Evolutionary conservation across 1,140 invertebrate genomes (phyloP).

Genomic region (Pseudomyrmex cubaensis): DNA sequence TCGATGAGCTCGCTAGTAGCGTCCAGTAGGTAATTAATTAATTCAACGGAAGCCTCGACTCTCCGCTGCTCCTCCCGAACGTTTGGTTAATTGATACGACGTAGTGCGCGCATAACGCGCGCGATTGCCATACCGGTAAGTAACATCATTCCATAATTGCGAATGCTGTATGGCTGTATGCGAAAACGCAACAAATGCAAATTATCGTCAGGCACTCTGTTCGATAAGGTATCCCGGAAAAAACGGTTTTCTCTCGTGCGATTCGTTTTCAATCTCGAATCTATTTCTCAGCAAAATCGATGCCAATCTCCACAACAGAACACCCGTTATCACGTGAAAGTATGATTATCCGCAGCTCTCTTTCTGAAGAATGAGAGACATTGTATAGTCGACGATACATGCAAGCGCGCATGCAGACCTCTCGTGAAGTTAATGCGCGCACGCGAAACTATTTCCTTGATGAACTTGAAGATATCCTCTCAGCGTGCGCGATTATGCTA

Average conservation of each 20-base stretch:
- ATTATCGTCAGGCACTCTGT: background rate
- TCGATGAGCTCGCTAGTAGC: background rate
- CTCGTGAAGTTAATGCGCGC: background rate
- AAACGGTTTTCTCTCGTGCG: background rate
- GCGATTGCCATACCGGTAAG: conserved; percentile 20
- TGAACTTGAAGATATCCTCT: conserved; percentile 3
- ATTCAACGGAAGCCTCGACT: conserved; percentile 3
- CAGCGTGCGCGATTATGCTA: background rate
- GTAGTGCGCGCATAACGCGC: background rate
- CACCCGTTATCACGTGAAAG: background rate
- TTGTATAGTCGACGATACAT: background rate
- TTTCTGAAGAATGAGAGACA: background rate
- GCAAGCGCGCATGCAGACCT: background rate
- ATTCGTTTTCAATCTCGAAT: conserved; percentile 30
- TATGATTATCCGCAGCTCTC: background rate
- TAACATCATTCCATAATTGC: conserved; percentile 46
- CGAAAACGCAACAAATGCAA: background rate
- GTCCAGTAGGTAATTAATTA: conserved; percentile 22
- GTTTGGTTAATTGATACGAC: conserved; percentile 52
- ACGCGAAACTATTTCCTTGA: background rate
- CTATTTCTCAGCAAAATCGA: conserved; percentile 29
- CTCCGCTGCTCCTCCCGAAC: conserved; percentile 39
- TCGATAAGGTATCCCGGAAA: conserved; percentile 41
- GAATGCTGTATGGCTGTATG: background rate
- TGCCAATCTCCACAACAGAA: background rate